Evolutionary conservation across 2,797 vertebrate genomes (phyloP).

Genomic region (Myiothlypis chrysogaster): DNA sequence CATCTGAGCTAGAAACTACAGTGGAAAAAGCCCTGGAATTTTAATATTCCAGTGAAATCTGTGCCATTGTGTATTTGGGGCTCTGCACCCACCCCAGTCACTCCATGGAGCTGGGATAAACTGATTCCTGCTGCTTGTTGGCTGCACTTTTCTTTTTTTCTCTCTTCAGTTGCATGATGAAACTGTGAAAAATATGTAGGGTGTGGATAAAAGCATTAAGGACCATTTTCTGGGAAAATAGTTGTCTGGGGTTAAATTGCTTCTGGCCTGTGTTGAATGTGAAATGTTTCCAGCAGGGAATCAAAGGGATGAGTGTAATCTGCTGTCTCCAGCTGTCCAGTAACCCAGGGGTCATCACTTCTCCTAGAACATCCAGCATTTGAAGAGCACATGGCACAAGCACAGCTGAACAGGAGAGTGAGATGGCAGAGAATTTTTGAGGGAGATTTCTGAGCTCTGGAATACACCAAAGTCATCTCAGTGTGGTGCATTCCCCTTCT

Average conservation of each 20-base stretch:
- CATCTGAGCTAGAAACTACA: neutral
- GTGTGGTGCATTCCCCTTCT: neutral
- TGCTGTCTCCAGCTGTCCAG: neutral
- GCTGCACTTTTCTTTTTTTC: neutral
- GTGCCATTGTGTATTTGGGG: neutral
- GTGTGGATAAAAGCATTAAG: neutral
- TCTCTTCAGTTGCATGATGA: neutral
- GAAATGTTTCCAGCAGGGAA: neutral
- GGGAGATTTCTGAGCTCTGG: neutral
- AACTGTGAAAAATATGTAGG: neutral
- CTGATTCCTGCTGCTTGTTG: neutral
- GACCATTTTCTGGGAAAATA: neutral
- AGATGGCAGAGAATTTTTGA: neutral
- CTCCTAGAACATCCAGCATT: neutral
- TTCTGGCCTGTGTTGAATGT: neutral
- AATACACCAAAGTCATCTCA: neutral
- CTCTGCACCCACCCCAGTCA: accelerated
- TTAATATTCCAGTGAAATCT: neutral
- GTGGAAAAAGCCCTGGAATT: neutral
- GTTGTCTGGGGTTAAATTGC: neutral
- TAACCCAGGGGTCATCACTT: neutral
- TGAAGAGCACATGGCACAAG: neutral
- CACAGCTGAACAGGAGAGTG: neutral
- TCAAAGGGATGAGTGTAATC: neutral
- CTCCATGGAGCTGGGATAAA: neutral